These are phyloP conservation scores for Napeogenes sylphis DNA, from an alignment of 2,888 invertebrate genomes.

Conservation along the genomic window DNA sequence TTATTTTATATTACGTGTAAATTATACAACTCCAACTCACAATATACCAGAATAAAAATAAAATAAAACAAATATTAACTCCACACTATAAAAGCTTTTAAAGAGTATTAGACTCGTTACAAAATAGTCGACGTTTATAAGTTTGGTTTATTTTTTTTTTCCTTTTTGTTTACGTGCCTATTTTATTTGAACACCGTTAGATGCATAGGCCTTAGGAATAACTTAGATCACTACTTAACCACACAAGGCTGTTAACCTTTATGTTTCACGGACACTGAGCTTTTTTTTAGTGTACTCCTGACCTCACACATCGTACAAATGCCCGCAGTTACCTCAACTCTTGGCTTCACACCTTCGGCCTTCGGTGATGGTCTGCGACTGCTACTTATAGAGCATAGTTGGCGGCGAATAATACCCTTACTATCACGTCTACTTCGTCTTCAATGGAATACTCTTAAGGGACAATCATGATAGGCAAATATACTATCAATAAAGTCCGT, in stretches of 20 bases:
- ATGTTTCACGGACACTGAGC: conserved; percentile 76
- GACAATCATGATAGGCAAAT: conserved; percentile 33
- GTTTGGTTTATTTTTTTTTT: conserved; percentile 62
- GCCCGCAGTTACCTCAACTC: conserved; percentile 78
- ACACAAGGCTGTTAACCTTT: conserved; percentile 74
- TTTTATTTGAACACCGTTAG: conserved; percentile 74
- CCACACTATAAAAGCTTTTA: conserved; percentile 70
- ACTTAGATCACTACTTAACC: conserved; percentile 75
- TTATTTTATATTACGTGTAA: conserved; percentile 40
- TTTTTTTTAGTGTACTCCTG: conserved; percentile 77
- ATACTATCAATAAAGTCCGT: conserved; percentile 39
- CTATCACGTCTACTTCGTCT: conserved; percentile 49
- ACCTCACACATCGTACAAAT: conserved; percentile 76
- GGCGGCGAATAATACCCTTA: conserved; percentile 65
- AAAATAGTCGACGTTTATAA: conserved; percentile 73
- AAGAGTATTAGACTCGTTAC: conserved; percentile 73
- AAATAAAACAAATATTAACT: conserved; percentile 52
- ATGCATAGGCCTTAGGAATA: conserved; percentile 76
- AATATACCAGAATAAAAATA: conserved; percentile 29
- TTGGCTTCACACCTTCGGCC: conserved; percentile 76
- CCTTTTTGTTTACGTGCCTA: conserved; percentile 68
- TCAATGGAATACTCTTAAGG: conserved; percentile 60
- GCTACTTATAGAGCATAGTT: conserved; percentile 50
- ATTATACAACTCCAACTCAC: conserved; percentile 39
- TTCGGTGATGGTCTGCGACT: conserved; percentile 64